phyloP scores from a whole-genome alignment of 2,113 vertebrate species.

The Lampris incognitus region DNA sequence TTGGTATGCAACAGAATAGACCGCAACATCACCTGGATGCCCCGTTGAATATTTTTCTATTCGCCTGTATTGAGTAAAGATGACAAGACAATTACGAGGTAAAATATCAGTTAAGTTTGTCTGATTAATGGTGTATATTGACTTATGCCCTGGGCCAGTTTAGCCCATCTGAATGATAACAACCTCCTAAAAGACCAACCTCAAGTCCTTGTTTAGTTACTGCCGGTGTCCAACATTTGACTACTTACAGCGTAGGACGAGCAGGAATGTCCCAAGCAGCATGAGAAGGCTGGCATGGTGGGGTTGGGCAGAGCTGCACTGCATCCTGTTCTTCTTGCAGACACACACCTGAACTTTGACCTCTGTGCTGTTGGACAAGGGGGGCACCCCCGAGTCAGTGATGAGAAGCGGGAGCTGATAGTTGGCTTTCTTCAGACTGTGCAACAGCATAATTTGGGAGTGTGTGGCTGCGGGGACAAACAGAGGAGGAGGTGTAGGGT shows the following conservation, averaged over 20 bases:
- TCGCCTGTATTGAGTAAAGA: background rate
- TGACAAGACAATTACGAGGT: background rate
- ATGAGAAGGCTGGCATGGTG: constrained; percentile 79
- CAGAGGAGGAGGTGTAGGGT: background rate
- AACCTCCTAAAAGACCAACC: background rate
- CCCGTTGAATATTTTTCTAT: too few relatives aligned
- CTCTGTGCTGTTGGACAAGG: constrained; percentile 93
- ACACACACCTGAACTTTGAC: constrained; percentile 96
- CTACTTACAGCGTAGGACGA: constrained; percentile 71
- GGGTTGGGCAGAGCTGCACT: constrained; percentile 88
- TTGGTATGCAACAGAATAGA: too few relatives aligned
- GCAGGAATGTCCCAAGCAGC: constrained; percentile 75
- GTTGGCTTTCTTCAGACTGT: constrained; percentile 94
- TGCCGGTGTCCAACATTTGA: background rate
- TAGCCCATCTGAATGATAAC: background rate
- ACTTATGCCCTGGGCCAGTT: background rate
- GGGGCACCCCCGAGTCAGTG: constrained; percentile 93
- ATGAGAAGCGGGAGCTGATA: constrained; percentile 95
- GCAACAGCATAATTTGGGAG: constrained; percentile 92
- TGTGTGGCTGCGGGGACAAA: constrained; percentile 85
- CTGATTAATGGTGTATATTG: background rate
- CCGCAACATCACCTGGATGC: too few relatives aligned
- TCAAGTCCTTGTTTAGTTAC: background rate
- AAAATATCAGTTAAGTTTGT: background rate
- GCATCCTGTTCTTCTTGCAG: constrained; percentile 96